Base-by-base conservation (phyloP, 2,888 invertebrate species). In the Nowickia ferox region DNA sequence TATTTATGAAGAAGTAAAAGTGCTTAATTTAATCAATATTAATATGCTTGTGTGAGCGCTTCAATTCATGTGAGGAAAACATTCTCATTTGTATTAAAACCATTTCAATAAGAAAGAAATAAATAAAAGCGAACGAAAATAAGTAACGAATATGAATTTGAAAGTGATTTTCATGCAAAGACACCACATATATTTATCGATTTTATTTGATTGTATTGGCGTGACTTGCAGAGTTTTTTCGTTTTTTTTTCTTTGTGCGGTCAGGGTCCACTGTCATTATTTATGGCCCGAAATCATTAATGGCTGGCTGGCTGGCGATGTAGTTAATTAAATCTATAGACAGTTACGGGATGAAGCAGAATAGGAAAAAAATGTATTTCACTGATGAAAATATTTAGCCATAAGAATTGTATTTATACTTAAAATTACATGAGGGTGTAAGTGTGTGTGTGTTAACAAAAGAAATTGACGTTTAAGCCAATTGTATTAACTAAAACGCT, bases 311-410 rank as follows among this genome's bases (percentile, higher is more conserved):
- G 48, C 75, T 30, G 30, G 48, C 75, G 66, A 79, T 79, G 75
- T 75, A 86, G 85, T 86, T 85, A 85, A 85, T 85, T 85, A 85
- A 85, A 82, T 77, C 61, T 51, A 55, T 63, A 71, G 51, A 59
- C 72, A 69, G 8, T 19, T 61, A 11, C 1, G 48, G 57, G 30
- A 65, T 38, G 17, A 19, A 1, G 17, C 1, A 66, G 4, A 53
- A 57, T 30, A 5, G 17, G 17, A 22, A 42, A 55, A 65, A n/a
- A 46, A 61, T 53, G 13, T 66, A 38, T 38, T 65, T n/a, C 5
- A 57, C 5, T 30, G 30, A 30, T n/a, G 38, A 63, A 53, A 44
- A 46, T 5, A 22, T 57, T 42, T 38, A n/a, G 15, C 5, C 10
- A 40, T 1, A 11, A 38, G 15, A 1, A 55, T 30, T 19, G 30